Evolutionary conservation across 2,113 vertebrate genomes (phyloP).

Genomic region (Propithecus coquereli): DNA sequence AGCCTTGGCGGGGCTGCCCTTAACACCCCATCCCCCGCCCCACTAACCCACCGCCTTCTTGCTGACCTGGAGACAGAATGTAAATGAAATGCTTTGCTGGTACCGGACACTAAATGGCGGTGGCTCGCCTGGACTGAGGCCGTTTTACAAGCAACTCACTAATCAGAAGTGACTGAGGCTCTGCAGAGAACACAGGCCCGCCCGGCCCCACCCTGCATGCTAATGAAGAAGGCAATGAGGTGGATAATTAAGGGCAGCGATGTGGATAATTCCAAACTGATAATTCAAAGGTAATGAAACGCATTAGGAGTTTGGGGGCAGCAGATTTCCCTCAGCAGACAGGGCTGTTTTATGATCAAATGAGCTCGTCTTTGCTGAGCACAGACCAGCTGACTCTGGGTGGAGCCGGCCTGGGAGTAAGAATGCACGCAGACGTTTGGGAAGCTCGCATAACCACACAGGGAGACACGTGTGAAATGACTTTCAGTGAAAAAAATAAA

Average conservation of each 20-base stretch:
- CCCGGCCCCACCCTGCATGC: constrained; percentile 60
- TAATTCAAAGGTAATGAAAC: constrained; percentile 72
- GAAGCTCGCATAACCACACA: background rate
- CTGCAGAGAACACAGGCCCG: constrained; percentile 42
- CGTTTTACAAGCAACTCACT: constrained; percentile 59
- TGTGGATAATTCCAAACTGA: constrained; percentile 73
- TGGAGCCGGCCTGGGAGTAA: background rate
- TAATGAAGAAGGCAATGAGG: constrained; percentile 70
- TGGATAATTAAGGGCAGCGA: constrained; percentile 73
- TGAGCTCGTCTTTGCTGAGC: constrained; percentile 30
- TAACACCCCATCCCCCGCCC: background rate
- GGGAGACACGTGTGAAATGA: background rate
- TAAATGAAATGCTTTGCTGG: constrained; percentile 4
- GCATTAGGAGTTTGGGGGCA: constrained; percentile 46
- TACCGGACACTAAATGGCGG: constrained; percentile 13
- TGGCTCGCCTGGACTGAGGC: constrained; percentile 25
- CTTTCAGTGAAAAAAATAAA: background rate
- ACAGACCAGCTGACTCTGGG: background rate
- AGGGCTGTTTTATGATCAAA: constrained; percentile 36
- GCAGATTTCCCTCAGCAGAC: constrained; percentile 28
- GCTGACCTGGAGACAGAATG: constrained; percentile 54
- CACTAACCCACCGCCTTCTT: background rate
- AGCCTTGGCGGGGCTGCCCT: background rate
- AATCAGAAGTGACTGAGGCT: constrained; percentile 68
- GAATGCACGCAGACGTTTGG: background rate